phyloP scores from a whole-genome alignment of 2,888 invertebrate species.

The Steromphala cineraria region DNA sequence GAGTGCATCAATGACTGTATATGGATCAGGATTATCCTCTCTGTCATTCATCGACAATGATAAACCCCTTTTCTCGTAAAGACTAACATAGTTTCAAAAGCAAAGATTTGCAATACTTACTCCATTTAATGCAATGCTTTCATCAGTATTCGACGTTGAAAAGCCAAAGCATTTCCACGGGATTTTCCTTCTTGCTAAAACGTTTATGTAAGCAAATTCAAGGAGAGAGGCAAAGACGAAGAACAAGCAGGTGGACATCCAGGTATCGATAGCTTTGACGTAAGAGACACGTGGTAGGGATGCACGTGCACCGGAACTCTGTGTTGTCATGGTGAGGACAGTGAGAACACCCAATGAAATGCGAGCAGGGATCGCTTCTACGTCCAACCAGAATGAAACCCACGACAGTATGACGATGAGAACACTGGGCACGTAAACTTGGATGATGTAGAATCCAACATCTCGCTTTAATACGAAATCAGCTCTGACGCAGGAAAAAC shows the following conservation, averaged over 20 bases:
- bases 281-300: conserved; percentile 66
- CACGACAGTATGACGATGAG: conserved; percentile 79
- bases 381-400: conserved; percentile 81
- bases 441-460: conserved; percentile 84
- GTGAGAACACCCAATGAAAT: conserved; percentile 58
- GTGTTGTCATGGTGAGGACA: conserved; percentile 67
- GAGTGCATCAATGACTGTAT: too few relatives aligned
- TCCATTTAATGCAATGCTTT: conserved; percentile 15
- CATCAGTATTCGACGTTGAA: not conserved
- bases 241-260: conserved; percentile 60
- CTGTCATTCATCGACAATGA: too few relatives aligned
- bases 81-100: too few relatives aligned
- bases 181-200: conserved; percentile 42
- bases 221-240: conserved; percentile 59
- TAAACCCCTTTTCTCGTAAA: too few relatives aligned
- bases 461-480: conserved; percentile 87
- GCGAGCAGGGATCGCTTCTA: conserved; percentile 62
- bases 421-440: conserved; percentile 78
- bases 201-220: conserved; percentile 63
- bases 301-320: conserved; percentile 59
- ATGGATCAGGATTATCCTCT: too few relatives aligned
- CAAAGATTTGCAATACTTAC: not conserved
- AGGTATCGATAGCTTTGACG: conserved; percentile 59
- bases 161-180: conserved; percentile 34
- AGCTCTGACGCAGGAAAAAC: conserved; percentile 50